Base-by-base conservation (phyloP, 2,888 invertebrate genomes). In the Campoplex nolae region DNA sequence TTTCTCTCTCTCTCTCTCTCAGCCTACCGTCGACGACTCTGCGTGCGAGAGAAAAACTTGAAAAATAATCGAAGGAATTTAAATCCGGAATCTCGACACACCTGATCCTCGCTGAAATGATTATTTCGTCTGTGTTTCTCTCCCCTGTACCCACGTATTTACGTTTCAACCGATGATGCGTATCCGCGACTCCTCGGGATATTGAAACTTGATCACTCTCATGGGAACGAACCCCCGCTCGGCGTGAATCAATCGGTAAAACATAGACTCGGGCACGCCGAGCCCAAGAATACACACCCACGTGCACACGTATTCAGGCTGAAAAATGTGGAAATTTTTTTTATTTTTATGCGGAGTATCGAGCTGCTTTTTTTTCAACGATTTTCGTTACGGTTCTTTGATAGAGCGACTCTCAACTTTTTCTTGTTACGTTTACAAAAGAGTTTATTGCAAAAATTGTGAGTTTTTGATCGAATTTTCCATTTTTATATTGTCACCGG, bases 171-270 rank as follows among this genome's bases (percentile, higher is more conserved):
- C 23, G 11, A 16, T 16, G 3, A 62, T 62, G 32, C 32, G 23
- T 23, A 23, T 23, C 23, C 23, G 23, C 56, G 23, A 28, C 73
- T 18, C 28, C 32, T 68, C 32, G 13, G 38, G n/a, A 58, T 58
- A 70, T 62, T 54, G 76, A 73, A 85, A 85, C 81, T 81, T 76
- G 81, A 85, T 81, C 85, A 28, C 65, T 73, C n/a, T 45, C 16
- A 42, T 62, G 70, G 62, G 75, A 80, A 70, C 65, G 75, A 62
- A 23, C 23, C 23, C 23, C 18, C 51, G 65, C 70, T 70, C 58
- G 71, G 71, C 75, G 76, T 80, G 80, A 84, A 80, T 84, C 80
- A 84, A 84, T 84, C 80, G 38, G 84, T 80, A 84, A 23, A 80
- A 84, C 71, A 84, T 71, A 79, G 68, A 75, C 73, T 62, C 68